Conservation (phyloP, 2,888 invertebrate genomes). For the Aphidius colemani region DNA sequence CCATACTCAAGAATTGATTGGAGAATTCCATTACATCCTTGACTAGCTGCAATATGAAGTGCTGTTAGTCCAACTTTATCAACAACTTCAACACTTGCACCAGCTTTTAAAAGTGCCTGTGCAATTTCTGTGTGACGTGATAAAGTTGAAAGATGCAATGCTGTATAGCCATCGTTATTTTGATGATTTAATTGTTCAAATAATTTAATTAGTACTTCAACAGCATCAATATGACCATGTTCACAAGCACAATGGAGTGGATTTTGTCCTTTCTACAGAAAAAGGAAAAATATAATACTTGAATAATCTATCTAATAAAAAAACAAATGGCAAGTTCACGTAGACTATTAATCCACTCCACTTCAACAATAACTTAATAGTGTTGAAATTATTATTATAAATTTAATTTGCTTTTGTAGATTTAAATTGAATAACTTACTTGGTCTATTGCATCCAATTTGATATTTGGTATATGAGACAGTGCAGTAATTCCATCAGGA, state of each 20-base stretch:
- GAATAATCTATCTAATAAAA: too few relatives aligned
- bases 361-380: too few relatives aligned
- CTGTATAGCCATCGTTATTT: conserved; percentile 74
- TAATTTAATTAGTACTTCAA: conserved; percentile 66
- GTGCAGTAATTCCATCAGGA: conserved; percentile 67
- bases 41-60: conserved; percentile 72
- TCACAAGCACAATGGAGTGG: conserved; percentile 75
- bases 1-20: conserved; percentile 64
- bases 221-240: conserved; percentile 69
- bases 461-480: conserved; percentile 66
- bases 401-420: neutral
- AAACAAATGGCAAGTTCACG: too few relatives aligned
- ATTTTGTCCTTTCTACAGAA: conserved; percentile 65
- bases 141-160: conserved; percentile 77
- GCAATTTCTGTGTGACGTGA: conserved; percentile 76
- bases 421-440: conserved; percentile 60
- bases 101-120: conserved; percentile 70
- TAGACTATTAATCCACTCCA: too few relatives aligned
- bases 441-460: conserved; percentile 72
- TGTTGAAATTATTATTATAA: too few relatives aligned
- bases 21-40: conserved; percentile 72
- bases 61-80: conserved; percentile 69
- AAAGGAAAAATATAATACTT: neutral
- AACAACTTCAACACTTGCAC: conserved; percentile 68
- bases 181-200: conserved; percentile 72